phyloP scores from a whole-genome alignment of 2,888 invertebrate genomes.

The Terebella lapidaria region DNA sequence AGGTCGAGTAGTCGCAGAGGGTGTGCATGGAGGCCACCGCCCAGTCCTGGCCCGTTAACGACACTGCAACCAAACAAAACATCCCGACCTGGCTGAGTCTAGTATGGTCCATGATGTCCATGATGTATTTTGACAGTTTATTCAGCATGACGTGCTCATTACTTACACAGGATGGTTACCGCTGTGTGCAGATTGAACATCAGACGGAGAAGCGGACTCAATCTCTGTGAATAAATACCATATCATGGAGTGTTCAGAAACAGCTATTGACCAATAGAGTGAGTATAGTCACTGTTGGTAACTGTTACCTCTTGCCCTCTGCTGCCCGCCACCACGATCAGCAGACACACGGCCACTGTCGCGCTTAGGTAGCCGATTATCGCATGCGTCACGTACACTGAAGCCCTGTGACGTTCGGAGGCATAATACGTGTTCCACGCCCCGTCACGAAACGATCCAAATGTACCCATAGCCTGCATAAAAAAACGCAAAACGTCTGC shows the following conservation, averaged over 20 bases:
- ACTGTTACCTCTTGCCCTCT: constrained; percentile 21
- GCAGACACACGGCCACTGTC: constrained; percentile 12
- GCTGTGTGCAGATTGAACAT: constrained; percentile 20
- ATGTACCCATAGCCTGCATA: constrained; percentile 14
- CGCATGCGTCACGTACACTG: constrained; percentile 9
- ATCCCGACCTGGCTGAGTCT: not conserved
- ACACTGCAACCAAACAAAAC: constrained; percentile 50
- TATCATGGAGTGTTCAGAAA: too few relatives aligned
- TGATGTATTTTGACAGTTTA: too few relatives aligned
- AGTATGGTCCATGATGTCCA: not conserved
- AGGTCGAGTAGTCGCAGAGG: constrained; percentile 22
- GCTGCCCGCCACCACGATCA: constrained; percentile 18
- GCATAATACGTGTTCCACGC: constrained; percentile 22
- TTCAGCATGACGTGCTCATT: too few relatives aligned
- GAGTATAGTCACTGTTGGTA: too few relatives aligned
- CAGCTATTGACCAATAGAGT: too few relatives aligned
- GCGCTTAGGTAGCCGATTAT: constrained; percentile 11
- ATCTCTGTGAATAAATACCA: not conserved
- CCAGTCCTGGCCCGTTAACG: constrained; percentile 62
- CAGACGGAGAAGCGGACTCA: constrained; percentile 5
- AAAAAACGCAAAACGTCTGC: too few relatives aligned
- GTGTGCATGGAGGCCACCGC: constrained; percentile 56
- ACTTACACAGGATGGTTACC: constrained; percentile 19
- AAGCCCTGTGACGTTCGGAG: not conserved
- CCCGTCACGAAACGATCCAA: constrained; percentile 18